Percentiles rank a stretch among this genome's conserved stretches.
phyloP scores from a whole-genome alignment of 1,140 invertebrate species.

The Drosophila obscura region DNA sequence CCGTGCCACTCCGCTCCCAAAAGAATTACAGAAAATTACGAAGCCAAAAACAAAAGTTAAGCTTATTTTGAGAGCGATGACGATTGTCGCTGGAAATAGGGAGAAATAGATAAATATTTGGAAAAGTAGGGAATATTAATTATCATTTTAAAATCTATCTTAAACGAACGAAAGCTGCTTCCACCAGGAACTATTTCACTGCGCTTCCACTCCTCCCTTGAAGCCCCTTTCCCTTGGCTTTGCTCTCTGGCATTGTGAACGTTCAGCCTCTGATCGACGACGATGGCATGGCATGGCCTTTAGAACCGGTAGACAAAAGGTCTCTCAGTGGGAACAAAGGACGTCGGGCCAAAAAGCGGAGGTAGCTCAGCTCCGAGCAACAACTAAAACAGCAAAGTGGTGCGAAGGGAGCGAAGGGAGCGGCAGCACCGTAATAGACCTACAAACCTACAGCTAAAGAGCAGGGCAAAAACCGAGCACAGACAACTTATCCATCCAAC shows the following conservation, averaged over 20 bases:
- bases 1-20: slow-evolving; percentile 4
- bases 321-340: slow-evolving; percentile 53
- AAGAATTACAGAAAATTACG: slow-evolving; percentile 53
- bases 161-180: neutral
- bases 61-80: neutral
- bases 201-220: neutral
- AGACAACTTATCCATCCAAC: slow-evolving; percentile 45
- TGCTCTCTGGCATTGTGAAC: slow-evolving; percentile 41
- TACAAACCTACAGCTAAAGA: slow-evolving; percentile 66
- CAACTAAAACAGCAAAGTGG: slow-evolving; percentile 2
- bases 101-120: neutral
- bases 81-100: neutral
- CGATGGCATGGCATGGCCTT: slow-evolving; percentile 35
- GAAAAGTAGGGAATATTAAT: neutral
- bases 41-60: neutral
- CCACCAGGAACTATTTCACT: slow-evolving; percentile 11
- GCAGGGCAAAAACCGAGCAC: slow-evolving; percentile 27
- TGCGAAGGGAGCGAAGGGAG: neutral
- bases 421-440: slow-evolving; percentile 64
- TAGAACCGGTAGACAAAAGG: slow-evolving; percentile 67
- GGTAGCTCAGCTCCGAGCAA: slow-evolving; percentile 9
- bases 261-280: slow-evolving; percentile 54
- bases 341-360: slow-evolving; percentile 44
- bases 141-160: neutral
- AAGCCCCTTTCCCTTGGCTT: no score